phyloP scores from a whole-genome alignment of 2,888 invertebrate species.

The Xanthorhoe designata region DNA sequence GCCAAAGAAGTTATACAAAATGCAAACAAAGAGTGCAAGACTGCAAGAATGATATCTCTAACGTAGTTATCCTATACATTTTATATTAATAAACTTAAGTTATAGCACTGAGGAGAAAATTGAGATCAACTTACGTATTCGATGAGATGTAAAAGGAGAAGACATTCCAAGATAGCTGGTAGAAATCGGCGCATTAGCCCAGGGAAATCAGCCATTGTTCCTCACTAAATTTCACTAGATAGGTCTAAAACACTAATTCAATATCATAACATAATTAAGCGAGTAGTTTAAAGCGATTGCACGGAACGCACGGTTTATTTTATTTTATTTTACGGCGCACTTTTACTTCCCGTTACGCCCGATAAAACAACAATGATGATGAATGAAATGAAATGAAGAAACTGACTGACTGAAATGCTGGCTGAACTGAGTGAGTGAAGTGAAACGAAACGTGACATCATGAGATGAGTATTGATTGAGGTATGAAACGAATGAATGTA shows the following conservation, averaged over 20 bases:
- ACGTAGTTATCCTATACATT: background rate
- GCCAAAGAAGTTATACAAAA: background rate
- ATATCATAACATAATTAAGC: constrained; percentile 69
- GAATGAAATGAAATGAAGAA: constrained; percentile 11
- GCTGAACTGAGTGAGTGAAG: too few species aligned
- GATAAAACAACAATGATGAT: constrained; percentile 27
- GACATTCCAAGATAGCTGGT: constrained; percentile 64
- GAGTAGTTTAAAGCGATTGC: constrained; percentile 16
- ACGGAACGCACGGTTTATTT: constrained; percentile 16
- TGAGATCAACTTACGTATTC: constrained; percentile 67
- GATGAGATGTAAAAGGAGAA: constrained; percentile 63
- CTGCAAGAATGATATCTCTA: background rate
- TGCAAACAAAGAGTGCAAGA: background rate
- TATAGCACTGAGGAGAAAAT: constrained; percentile 31
- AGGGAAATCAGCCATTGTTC: constrained; percentile 64
- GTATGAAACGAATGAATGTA: too few species aligned
- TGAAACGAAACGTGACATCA: too few species aligned
- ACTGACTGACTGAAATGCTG: too few species aligned
- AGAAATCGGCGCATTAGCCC: constrained; percentile 61
- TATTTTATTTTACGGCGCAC: constrained; percentile 23
- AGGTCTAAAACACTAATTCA: constrained; percentile 51
- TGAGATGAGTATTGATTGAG: too few species aligned
- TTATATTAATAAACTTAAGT: background rate
- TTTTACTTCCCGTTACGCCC: constrained; percentile 27
- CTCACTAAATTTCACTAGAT: constrained; percentile 57